Evolutionary conservation across 2,113 vertebrate species (phyloP).

Genomic region (Pteropus alecto): DNA sequence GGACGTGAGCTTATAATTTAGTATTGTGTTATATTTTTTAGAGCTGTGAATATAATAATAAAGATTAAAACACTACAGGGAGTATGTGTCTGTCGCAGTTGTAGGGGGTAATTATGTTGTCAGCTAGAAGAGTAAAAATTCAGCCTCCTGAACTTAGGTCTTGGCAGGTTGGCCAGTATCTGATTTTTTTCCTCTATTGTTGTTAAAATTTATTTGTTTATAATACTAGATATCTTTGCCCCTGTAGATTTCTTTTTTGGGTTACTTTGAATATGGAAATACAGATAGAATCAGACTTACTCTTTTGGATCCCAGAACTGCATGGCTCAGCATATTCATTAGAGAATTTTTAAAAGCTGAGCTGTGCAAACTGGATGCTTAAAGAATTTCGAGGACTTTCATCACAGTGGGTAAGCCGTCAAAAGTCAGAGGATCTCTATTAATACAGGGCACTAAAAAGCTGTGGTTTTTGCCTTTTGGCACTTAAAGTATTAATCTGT

Average conservation of each 20-base stretch:
- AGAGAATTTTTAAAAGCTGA: background rate
- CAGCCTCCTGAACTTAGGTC: conserved; percentile 46
- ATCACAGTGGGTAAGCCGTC: background rate
- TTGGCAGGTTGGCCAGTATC: background rate
- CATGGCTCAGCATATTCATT: background rate
- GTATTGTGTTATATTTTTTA: conserved; percentile 43
- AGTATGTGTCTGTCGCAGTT: background rate
- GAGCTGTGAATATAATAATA: conserved; percentile 56
- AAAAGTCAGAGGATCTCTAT: background rate
- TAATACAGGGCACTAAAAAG: conserved; percentile 29
- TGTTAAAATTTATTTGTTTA: conserved; percentile 29
- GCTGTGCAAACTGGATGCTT: background rate
- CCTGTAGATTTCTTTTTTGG: background rate
- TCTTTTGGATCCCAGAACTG: background rate
- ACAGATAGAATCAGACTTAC: background rate
- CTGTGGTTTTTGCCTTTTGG: conserved; percentile 23
- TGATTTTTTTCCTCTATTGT: conserved; percentile 16
- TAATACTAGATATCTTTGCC: background rate
- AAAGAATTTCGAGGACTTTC: conserved; percentile 10
- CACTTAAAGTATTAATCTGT: conserved; percentile 50
- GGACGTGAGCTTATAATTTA: conserved; percentile 55
- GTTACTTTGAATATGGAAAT: conserved; percentile 19
- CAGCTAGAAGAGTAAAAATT: conserved; percentile 48
- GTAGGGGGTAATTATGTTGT: conserved; percentile 67
- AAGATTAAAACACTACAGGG: conserved; percentile 48